phyloP scores from a whole-genome alignment of 2,797 vertebrate genomes.

The Sternarchorhynchus goeldii region DNA sequence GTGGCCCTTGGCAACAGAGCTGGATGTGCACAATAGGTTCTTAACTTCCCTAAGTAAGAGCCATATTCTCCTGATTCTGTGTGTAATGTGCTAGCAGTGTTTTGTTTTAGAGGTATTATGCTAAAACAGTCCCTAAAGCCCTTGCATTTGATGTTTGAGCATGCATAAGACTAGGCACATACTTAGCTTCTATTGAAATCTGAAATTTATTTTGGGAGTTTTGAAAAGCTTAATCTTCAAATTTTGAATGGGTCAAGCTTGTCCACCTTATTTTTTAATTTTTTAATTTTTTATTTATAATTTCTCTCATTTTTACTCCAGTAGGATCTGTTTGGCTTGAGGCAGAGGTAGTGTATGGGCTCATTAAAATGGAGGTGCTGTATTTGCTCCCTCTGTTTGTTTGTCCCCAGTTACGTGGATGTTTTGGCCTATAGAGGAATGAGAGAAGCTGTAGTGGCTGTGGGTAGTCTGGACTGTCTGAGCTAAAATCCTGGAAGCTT shows the following conservation, averaged over 20 bases:
- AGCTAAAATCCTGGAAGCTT: constrained; percentile 26
- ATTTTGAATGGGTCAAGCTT: background rate
- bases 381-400: constrained; percentile 50
- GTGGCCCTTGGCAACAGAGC: background rate
- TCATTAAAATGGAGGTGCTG: constrained; percentile 62
- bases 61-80: background rate
- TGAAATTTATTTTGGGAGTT: background rate
- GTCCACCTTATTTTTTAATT: background rate
- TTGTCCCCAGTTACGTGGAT: constrained; percentile 56
- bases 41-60: background rate
- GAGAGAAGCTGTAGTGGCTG: constrained; percentile 41
- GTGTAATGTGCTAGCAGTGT: background rate
- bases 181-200: background rate
- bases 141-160: too few relatives aligned
- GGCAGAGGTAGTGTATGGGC: constrained; percentile 29
- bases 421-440: constrained; percentile 52
- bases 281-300: too few relatives aligned
- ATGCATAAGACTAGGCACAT: background rate
- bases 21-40: background rate
- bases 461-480: constrained; percentile 30
- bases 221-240: background rate
- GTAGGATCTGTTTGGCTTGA: constrained; percentile 9
- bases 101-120: background rate
- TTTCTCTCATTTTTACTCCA: constrained; percentile 3
- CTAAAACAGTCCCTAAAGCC: too few relatives aligned